A percentile compares a stretch with the other conserved stretches of the same genome.
Evolutionary conservation across 2,888 invertebrate species (phyloP).

Genomic region (Endotricha flammealis): DNA sequence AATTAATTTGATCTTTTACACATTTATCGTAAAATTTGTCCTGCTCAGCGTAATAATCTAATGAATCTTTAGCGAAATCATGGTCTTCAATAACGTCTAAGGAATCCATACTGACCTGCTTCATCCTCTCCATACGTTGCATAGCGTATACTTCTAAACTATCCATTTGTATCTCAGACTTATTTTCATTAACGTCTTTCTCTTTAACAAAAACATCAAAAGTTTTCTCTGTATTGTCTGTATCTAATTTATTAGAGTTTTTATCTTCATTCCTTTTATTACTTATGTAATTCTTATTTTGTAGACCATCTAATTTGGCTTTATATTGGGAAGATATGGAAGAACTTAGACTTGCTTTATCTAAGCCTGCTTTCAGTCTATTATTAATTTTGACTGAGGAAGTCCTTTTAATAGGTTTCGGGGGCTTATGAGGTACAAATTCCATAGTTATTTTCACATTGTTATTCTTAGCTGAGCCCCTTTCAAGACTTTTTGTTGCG

Average conservation of each 20-base stretch:
- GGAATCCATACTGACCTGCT: constrained; percentile 72
- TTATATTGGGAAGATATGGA: constrained; percentile 72
- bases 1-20: constrained; percentile 54
- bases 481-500: constrained; percentile 67
- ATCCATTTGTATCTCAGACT: constrained; percentile 80
- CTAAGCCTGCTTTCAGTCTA: constrained; percentile 64
- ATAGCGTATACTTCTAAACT: constrained; percentile 76
- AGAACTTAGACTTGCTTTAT: constrained; percentile 60
- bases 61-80: constrained; percentile 69
- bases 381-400: constrained; percentile 80
- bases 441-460: constrained; percentile 72
- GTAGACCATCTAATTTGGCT: constrained; percentile 70
- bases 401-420: constrained; percentile 83
- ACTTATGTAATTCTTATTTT: constrained; percentile 60
- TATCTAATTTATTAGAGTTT: constrained; percentile 57
- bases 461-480: constrained; percentile 64
- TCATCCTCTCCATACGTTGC: constrained; percentile 62
- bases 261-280: constrained; percentile 56
- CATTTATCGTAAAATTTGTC: constrained; percentile 52
- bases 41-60: constrained; percentile 70
- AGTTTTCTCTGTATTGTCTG: constrained; percentile 68
- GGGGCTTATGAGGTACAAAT: constrained; percentile 85
- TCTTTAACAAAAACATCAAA: constrained; percentile 81
- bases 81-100: constrained; percentile 64
- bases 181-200: constrained; percentile 78